Conservation (phyloP, 2,113 vertebrate genomes). For the Heloderma charlesbogerti region DNA sequence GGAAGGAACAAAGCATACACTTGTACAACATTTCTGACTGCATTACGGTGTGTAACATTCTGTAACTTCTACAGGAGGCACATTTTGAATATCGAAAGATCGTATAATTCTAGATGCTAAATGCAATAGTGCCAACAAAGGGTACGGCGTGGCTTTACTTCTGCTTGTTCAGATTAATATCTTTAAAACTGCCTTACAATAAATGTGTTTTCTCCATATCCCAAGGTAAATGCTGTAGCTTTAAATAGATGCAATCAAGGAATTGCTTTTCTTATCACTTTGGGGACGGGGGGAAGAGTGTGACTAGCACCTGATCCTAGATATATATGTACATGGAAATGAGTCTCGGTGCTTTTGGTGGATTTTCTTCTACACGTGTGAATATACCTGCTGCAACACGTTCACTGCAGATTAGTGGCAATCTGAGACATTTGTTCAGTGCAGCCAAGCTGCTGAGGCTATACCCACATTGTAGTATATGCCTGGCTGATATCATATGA, state of each 20-base stretch:
- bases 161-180: not conserved
- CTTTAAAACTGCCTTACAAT: not conserved
- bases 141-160: not conserved
- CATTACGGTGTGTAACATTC: conserved; percentile 24
- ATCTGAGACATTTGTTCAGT: not conserved
- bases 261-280: not conserved
- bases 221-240: not conserved
- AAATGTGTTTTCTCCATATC: too few relatives aligned
- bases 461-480: not conserved
- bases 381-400: not conserved
- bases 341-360: not conserved
- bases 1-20: conserved; percentile 40
- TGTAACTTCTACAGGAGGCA: not conserved
- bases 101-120: not conserved
- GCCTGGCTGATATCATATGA: not conserved
- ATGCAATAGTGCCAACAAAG: not conserved
- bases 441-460: not conserved
- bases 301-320: not conserved
- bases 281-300: too few relatives aligned
- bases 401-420: not conserved
- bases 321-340: not conserved
- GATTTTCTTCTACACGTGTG: not conserved
- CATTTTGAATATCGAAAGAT: not conserved
- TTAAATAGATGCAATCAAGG: not conserved
- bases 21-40: conserved; percentile 43